phyloP scores from a whole-genome alignment of 2,888 invertebrate genomes.

The Heteromyza rotundicornis region DNA sequence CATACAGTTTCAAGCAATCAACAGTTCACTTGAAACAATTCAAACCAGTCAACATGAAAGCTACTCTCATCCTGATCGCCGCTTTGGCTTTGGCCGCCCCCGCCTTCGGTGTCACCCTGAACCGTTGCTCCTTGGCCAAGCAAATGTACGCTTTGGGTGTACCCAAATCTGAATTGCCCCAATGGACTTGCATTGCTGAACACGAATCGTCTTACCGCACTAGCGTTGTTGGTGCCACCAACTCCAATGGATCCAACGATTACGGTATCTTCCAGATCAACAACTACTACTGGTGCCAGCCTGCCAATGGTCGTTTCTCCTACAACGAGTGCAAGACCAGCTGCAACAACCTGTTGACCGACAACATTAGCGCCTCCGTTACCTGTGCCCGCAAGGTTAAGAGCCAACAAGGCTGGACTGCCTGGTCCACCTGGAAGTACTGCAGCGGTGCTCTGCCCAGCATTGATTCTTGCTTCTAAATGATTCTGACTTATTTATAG shows the following conservation, averaged over 20 bases:
- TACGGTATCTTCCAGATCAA: conserved; percentile 60
- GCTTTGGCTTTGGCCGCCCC: conserved; percentile 37
- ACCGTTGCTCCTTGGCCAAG: conserved; percentile 45
- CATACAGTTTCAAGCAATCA: not conserved
- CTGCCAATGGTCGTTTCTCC: conserved; percentile 39
- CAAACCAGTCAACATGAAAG: conserved; percentile 31
- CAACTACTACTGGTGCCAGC: conserved; percentile 55
- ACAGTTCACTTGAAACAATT: not conserved
- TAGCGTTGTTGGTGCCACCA: conserved; percentile 59
- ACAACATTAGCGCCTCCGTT: conserved; percentile 46
- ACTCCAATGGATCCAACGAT: conserved; percentile 62
- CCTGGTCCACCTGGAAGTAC: conserved; percentile 52
- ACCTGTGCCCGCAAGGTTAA: conserved; percentile 46
- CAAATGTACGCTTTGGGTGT: conserved; percentile 47
- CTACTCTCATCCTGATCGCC: conserved; percentile 26
- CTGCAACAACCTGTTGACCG: conserved; percentile 47
- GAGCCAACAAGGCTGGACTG: conserved; percentile 49
- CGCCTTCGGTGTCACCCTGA: conserved; percentile 37
- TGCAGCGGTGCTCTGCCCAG: conserved; percentile 45
- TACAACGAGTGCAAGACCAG: conserved; percentile 45
- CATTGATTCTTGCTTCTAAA: conserved; percentile 48
- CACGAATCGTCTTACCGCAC: conserved; percentile 57
- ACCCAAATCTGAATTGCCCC: conserved; percentile 39
- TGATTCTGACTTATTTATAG: too few relatives aligned
- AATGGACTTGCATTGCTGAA: conserved; percentile 48